phyloP scores from a whole-genome alignment of 2,797 vertebrate genomes.

The Labeo calbasu region DNA sequence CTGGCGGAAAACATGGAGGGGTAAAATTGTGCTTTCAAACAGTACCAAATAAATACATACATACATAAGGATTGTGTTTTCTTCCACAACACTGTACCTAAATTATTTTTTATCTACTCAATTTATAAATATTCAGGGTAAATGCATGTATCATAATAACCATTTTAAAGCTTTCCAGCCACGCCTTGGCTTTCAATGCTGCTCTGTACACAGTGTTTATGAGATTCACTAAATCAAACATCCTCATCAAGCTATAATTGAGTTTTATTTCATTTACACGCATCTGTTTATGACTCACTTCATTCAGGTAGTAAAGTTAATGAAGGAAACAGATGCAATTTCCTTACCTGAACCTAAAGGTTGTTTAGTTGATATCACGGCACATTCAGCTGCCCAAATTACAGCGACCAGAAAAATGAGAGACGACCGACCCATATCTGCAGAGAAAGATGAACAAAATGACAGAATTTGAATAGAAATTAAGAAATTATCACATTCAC shows the following conservation, averaged over 20 bases:
- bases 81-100: too few relatives aligned
- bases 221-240: not conserved
- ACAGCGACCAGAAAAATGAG: slow-evolving; percentile 15
- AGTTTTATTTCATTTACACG: not conserved
- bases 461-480: not conserved
- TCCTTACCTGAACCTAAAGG: slow-evolving; percentile 30
- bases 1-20: too few relatives aligned
- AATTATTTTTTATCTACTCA: too few relatives aligned
- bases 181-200: not conserved
- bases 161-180: not conserved
- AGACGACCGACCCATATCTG: slow-evolving; percentile 46
- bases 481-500: not conserved
- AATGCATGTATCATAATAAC: not conserved
- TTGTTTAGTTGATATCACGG: not conserved
- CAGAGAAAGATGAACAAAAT: not conserved
- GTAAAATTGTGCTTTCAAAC: too few relatives aligned
- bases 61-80: too few relatives aligned
- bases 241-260: not conserved
- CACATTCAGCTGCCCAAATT: slow-evolving; percentile 2
- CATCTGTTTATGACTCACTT: not conserved
- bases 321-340: not conserved
- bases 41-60: too few relatives aligned
- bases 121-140: not conserved
- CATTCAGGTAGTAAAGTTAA: not conserved
- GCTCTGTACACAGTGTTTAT: not conserved